Conservation (phyloP, 2,113 vertebrate species). For the Onychostruthus taczanowskii region DNA sequence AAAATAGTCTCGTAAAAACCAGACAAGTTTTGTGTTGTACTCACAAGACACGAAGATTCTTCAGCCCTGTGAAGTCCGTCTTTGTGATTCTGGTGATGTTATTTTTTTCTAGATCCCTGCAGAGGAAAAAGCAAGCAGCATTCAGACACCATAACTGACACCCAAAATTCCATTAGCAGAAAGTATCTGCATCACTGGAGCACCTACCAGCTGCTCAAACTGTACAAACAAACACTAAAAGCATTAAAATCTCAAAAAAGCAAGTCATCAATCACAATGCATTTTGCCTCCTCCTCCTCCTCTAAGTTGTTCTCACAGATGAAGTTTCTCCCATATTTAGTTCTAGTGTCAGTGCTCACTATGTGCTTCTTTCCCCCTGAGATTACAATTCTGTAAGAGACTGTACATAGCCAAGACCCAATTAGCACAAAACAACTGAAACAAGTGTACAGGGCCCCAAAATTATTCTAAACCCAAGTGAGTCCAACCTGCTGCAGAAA, state of each 20-base stretch:
- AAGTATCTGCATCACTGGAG: background rate
- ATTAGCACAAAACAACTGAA: background rate
- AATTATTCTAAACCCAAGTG: background rate
- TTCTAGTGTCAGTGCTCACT: background rate
- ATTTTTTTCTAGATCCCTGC: conserved; percentile 94
- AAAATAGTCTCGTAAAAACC: accelerated
- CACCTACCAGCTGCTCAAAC: background rate
- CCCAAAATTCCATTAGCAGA: background rate
- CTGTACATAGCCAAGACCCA: background rate
- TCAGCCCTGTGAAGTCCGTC: conserved; percentile 90
- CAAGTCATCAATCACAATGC: background rate
- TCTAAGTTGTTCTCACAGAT: accelerated
- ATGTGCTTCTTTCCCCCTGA: background rate
- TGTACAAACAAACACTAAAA: background rate
- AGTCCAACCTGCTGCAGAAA: background rate
- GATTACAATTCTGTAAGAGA: background rate
- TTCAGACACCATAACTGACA: background rate
- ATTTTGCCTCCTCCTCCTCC: background rate
- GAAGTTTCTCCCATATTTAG: background rate
- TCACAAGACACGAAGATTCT: conserved; percentile 97
- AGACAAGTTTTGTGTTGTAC: conserved; percentile 46
- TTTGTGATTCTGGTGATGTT: conserved; percentile 96
- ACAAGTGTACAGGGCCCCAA: accelerated
- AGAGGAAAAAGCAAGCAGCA: background rate
- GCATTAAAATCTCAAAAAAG: background rate